Percentiles rank a stretch among this genome's conserved stretches.
These are phyloP conservation scores for Cacoxenus indagator DNA, from an alignment of 2,888 invertebrate species.

Conservation along the genomic window DNA sequence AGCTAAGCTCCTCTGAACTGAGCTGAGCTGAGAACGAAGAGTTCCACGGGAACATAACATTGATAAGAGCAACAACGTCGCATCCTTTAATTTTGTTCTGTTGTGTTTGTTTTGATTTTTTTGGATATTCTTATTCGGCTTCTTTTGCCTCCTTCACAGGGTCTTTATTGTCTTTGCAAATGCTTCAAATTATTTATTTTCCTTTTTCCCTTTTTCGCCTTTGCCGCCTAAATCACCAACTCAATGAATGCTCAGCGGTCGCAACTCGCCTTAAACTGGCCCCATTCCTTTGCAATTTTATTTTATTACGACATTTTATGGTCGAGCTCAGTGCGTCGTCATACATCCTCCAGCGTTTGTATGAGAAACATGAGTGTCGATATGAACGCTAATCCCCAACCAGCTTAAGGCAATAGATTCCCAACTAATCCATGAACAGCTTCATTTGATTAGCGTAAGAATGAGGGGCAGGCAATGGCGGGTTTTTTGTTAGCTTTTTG, in stretches of 20 bases:
- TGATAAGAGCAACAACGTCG: not conserved
- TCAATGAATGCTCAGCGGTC: too few species aligned
- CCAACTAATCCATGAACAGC: constrained; percentile 8
- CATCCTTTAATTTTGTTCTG: constrained; percentile 13
- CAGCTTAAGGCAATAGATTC: constrained; percentile 6
- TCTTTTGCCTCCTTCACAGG: too few species aligned
- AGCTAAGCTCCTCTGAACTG: not conserved
- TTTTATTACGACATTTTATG: constrained; percentile 17
- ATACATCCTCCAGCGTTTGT: not conserved
- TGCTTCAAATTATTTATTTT: constrained; percentile 48
- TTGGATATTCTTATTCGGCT: too few species aligned
- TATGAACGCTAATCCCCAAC: constrained; percentile 10
- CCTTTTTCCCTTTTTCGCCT: not conserved
- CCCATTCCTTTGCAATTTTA: constrained; percentile 18
- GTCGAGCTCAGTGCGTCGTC: not conserved
- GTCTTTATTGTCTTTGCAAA: constrained; percentile 50
- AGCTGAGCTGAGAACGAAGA: not conserved
- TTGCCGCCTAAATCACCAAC: not conserved
- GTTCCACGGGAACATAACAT: constrained; percentile 15
- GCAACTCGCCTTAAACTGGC: not conserved
- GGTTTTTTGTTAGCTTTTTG: not conserved
- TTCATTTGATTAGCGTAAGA: constrained; percentile 18
- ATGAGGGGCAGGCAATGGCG: not conserved
- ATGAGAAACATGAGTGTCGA: constrained; percentile 16
- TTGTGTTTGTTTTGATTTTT: constrained; percentile 36